Base-by-base conservation (phyloP, 2,113 vertebrate species). In the Poeciliopsis turrubarensis region DNA sequence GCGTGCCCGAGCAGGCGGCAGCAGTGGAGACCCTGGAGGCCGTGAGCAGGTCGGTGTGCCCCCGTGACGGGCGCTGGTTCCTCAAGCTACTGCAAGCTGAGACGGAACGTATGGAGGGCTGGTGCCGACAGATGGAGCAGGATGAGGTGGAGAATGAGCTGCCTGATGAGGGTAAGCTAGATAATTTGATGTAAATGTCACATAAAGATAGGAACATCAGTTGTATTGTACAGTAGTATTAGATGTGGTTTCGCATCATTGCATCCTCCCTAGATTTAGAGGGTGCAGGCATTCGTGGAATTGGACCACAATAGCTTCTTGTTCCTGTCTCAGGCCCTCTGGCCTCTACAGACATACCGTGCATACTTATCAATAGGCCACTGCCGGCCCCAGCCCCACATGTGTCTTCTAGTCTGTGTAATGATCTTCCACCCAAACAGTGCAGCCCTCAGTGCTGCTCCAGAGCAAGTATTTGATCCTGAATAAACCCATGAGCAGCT, bases 41-140 rank as follows among this genome's bases (percentile, higher is more conserved):
- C 0, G 67, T 80, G 0, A 70, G 85, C 0, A 77, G 96, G 68
- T 96, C 95, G 0, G 96, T 98, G 93, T 99, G 97, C 88, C 97
- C 96, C 72, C 95, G 97, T 6, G 98, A 99, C 0, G 98, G 98
- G 78, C 97, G 95, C 93, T 99, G 98, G 98, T 99, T 99, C 92
- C 95, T 99, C 88, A 99, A 99, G 94, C 90, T 99, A 65, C 96
- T 99, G 80, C 97, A 97, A 87, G 98, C 98, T 0, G 98, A 99
- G 91, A 95, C 95, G 3, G 97, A 98, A 70, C 96, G 98, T n/a
- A 99, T 99, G 98, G 97, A 99, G 83, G 97, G 98, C 60, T 99
- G 98, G 98, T 99, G 98, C 83, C 93, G 95, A 74, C 98, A 97
- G 88, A 99, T 99, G 98, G 95, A 96, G 89, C 93, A 94, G 86